Base-by-base conservation (phyloP, 2,797 vertebrate genomes). In the Alcedo atthis region DNA sequence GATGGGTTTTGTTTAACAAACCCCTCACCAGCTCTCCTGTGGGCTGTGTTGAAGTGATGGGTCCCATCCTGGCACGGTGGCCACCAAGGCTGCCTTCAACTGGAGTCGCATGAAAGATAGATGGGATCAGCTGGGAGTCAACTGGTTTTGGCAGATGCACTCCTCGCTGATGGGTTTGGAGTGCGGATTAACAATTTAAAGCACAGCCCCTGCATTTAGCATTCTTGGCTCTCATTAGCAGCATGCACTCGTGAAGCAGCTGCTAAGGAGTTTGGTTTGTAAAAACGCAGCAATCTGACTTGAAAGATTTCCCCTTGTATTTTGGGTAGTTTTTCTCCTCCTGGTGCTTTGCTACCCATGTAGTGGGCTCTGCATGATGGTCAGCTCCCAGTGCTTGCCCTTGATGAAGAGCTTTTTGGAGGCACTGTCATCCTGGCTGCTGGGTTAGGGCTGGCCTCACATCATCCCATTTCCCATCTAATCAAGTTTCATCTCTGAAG, bases 141-240 rank as follows among this genome's bases (percentile, higher is more conserved):
- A 77, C 81, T 83, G 69, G 51, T 81, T 96, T 83, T 63, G 85
- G 82, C 73, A 90, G 92, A 75, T 46, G 30, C 0, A 20, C 59
- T 94, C 83, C 74, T 88, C 2, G 0, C 75, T 74, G 93, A 77
- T 91, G 90, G 87, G 13, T 92, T 75, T 61, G 59, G 77, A 91
- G 51, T 30, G 0, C 10, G 92, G 93, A 96, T 95, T 90, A 95
- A 96, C 94, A 82, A 94, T 95, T 91, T 91, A 90, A 88, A 91
- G 80, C 71, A 26, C 86, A 83, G 55, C 42, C 59, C 54, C 32
- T 28, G 46, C 35, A 8, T 70, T 93, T 86, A 89, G 51, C 85
- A 86, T 81, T 45, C 78, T 82, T 30, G 11, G 28, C 58, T 92
- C 94, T 83, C 80, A 28, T 87, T 48, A 85, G 66, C 58, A 68